phyloP scores from a whole-genome alignment of 2,113 vertebrate genomes.

The Brachypteracias leptosomus region DNA sequence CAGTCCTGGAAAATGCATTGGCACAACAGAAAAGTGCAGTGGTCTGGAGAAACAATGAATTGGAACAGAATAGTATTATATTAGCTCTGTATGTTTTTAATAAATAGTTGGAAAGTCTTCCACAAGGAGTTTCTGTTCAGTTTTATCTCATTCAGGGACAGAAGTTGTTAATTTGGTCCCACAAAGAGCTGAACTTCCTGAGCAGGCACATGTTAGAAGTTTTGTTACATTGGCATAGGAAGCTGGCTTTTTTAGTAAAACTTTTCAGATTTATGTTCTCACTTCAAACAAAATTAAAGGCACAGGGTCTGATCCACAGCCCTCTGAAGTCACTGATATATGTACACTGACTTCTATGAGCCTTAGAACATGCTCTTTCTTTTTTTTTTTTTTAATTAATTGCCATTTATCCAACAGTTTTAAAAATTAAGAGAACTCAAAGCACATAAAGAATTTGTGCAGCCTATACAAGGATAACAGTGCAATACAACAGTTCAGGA shows the following conservation, averaged over 20 bases:
- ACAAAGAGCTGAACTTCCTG: background rate
- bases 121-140: background rate
- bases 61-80: background rate
- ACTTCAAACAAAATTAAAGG: background rate
- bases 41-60: background rate
- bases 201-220: background rate
- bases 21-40: background rate
- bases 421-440: background rate
- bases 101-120: background rate
- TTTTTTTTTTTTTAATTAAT: background rate
- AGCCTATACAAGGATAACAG: background rate
- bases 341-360: background rate
- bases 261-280: background rate
- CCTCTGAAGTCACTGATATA: background rate
- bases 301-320: background rate
- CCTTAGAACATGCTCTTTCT: rapidly evolving
- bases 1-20: background rate
- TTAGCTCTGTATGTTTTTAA: background rate
- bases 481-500: background rate
- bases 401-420: background rate
- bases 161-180: background rate
- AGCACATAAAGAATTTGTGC: background rate
- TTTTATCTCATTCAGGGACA: background rate
- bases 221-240: background rate
- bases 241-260: background rate